Evolutionary conservation across 64 coral and sea anemone species (phyloP).

Genomic region (Porites australiensis): DNA sequence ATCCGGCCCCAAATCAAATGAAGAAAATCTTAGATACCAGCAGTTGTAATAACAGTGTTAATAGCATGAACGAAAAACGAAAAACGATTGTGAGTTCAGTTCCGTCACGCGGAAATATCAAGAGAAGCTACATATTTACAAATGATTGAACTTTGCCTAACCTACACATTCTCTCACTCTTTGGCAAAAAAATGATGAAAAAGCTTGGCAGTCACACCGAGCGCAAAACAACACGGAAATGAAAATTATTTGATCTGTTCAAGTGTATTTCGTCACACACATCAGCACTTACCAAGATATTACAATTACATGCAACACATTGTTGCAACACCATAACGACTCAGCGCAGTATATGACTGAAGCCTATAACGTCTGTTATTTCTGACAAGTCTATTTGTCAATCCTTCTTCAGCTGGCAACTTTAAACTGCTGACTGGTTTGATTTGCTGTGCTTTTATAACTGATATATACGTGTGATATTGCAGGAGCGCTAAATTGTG

Average conservation of each 20-base stretch:
- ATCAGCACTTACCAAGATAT: conserved; percentile 22
- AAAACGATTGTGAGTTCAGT: no score
- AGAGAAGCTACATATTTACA: background rate
- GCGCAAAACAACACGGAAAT: background rate
- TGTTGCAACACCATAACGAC: conserved; percentile 13
- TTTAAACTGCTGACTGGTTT: background rate
- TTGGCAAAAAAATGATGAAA: background rate
- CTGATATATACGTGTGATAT: background rate
- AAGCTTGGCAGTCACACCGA: background rate
- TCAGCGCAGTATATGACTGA: background rate
- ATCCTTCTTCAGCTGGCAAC: background rate
- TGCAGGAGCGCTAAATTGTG: background rate
- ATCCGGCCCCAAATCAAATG: no score
- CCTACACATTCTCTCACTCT: background rate
- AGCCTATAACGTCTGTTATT: background rate
- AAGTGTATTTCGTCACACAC: background rate
- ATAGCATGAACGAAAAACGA: no score
- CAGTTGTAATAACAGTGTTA: no score
- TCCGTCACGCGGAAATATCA: no score
- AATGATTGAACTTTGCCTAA: background rate
- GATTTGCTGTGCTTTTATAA: background rate
- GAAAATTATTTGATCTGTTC: background rate
- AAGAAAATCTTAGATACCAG: no score
- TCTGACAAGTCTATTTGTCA: background rate
- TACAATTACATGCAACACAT: conserved; percentile 34